Conservation (phyloP, 2,888 invertebrate species). For the Poecilobothrus nobilitatus region DNA sequence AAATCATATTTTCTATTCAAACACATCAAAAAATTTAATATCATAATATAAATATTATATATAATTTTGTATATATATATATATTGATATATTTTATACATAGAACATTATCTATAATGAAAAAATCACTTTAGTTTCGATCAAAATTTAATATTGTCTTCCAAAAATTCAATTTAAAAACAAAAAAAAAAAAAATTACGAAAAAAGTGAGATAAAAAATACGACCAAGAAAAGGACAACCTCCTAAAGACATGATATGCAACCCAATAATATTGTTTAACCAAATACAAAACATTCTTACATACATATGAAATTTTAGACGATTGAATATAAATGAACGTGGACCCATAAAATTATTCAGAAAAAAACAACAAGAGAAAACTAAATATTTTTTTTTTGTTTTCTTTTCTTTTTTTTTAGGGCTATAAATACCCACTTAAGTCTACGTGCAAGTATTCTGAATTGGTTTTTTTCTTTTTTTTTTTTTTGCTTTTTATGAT, state of each 20-base stretch:
- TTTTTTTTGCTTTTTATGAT: not conserved
- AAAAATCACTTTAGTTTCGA: too few relatives aligned
- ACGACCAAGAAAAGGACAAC: not conserved
- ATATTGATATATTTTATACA: too few relatives aligned
- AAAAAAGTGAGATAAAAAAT: not conserved
- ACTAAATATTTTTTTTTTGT: too few relatives aligned
- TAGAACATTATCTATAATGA: too few relatives aligned
- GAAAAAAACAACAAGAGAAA: not conserved
- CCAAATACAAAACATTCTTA: not conserved
- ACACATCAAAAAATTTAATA: too few relatives aligned
- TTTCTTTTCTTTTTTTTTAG: not conserved
- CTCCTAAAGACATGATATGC: not conserved
- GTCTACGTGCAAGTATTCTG: not conserved
- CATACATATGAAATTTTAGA: not conserved
- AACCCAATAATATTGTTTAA: not conserved
- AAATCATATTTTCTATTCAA: too few relatives aligned
- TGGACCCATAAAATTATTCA: not conserved
- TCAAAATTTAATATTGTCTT: not conserved
- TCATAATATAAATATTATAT: too few relatives aligned
- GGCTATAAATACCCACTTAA: conserved; percentile 6
- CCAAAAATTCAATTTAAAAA: not conserved
- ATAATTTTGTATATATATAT: too few relatives aligned
- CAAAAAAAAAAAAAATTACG: not conserved
- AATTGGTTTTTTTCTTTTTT: not conserved
- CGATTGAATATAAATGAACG: not conserved